These are phyloP conservation scores for Hydriomena furcata DNA, from an alignment of 2,888 invertebrate genomes.

Conservation along the genomic window DNA sequence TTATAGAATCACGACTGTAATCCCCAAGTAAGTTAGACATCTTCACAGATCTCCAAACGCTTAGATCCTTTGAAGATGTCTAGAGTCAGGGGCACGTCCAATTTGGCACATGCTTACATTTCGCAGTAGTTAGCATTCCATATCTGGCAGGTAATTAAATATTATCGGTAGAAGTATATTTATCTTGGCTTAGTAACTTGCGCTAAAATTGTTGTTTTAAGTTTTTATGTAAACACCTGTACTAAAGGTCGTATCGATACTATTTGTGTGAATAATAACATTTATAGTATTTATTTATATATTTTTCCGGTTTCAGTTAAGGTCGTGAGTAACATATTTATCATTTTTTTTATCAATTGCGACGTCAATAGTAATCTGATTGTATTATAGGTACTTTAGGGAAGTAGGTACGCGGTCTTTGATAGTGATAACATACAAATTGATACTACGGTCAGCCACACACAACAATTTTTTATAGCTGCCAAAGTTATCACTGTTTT, in stretches of 20 bases:
- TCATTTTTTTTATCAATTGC: conserved; percentile 25
- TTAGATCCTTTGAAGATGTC: too few species aligned
- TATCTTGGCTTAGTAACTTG: neutral
- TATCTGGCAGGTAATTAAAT: too few species aligned
- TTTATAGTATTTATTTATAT: too few species aligned
- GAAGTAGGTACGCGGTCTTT: neutral
- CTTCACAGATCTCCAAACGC: too few species aligned
- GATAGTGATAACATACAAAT: neutral
- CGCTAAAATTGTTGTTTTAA: conserved; percentile 15
- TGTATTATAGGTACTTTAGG: conserved; percentile 6
- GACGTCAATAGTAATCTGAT: conserved; percentile 43
- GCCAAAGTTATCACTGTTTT: too few species aligned
- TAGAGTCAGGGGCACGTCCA: too few species aligned
- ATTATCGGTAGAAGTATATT: conserved; percentile 30
- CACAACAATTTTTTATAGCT: too few species aligned
- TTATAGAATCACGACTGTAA: too few species aligned
- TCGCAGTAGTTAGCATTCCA: too few species aligned
- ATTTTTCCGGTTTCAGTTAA: conserved; percentile 19
- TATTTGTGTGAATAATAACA: conserved; percentile 19
- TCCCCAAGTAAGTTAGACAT: too few species aligned
- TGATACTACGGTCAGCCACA: conserved; percentile 3
- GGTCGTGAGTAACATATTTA: conserved; percentile 32
- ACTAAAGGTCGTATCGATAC: conserved; percentile 27
- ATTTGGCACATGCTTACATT: too few species aligned
- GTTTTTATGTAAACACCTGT: conserved; percentile 34